Evolutionary conservation across 2,888 invertebrate genomes (phyloP).

Genomic region (Polia nebulosa): DNA sequence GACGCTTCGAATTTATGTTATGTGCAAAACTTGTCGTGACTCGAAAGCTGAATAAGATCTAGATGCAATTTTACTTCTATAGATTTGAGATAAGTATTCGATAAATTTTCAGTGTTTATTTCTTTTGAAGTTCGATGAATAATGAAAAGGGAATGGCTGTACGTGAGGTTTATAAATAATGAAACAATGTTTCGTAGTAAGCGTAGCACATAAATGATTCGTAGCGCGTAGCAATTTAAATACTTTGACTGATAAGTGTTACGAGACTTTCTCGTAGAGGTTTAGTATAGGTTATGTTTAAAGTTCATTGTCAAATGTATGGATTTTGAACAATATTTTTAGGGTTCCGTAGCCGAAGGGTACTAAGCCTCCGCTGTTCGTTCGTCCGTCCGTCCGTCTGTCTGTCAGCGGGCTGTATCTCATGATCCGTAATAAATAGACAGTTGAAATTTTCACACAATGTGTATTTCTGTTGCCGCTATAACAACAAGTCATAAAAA

Average conservation of each 20-base stretch:
- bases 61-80: slow-evolving; percentile 60
- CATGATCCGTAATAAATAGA: no score
- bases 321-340: not conserved
- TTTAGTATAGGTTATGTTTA: not conserved
- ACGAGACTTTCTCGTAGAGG: slow-evolving; percentile 49
- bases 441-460: no score
- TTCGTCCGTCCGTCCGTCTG: no score
- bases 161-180: slow-evolving; percentile 57
- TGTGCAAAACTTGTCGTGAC: slow-evolving; percentile 60
- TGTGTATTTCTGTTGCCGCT: no score
- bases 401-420: no score
- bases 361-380: no score
- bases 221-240: slow-evolving; percentile 63
- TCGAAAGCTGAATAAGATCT: slow-evolving; percentile 56
- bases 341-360: no score
- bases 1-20: slow-evolving; percentile 55
- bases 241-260: slow-evolving; percentile 50
- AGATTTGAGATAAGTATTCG: slow-evolving; percentile 53
- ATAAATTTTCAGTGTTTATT: slow-evolving; percentile 63
- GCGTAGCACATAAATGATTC: slow-evolving; percentile 53
- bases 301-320: not conserved
- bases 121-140: slow-evolving; percentile 54
- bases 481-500: no score
- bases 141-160: slow-evolving; percentile 46
- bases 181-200: slow-evolving; percentile 36